Conservation (phyloP, 2,113 vertebrate species). For the Eretmochelys imbricata region DNA sequence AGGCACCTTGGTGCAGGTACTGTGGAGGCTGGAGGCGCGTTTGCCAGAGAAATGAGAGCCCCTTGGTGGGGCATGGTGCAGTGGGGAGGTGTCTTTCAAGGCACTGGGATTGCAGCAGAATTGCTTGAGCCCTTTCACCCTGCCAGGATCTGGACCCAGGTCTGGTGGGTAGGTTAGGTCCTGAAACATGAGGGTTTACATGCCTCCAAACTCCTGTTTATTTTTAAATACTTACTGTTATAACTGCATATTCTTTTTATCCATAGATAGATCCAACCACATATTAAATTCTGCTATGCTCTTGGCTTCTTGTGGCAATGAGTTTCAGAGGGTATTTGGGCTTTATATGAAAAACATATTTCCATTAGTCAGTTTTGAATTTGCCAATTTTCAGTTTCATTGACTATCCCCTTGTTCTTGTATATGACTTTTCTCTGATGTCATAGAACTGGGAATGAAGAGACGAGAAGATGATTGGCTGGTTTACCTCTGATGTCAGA, state of each 20-base stretch:
- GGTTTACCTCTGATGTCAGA: background rate
- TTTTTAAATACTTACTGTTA: background rate
- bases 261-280: background rate
- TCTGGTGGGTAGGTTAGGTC: background rate
- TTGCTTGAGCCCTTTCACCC: background rate
- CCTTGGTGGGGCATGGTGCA: background rate
- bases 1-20: rapidly evolving
- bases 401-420: background rate
- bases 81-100: background rate
- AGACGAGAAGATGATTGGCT: background rate
- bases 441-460: background rate
- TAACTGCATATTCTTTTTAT: background rate
- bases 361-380: background rate
- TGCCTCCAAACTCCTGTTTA: background rate
- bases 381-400: background rate
- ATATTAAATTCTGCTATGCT: background rate
- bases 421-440: background rate
- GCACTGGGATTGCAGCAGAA: background rate
- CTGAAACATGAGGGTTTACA: background rate
- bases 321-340: background rate
- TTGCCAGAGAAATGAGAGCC: background rate
- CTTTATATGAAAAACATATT: background rate
- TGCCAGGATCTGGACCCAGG: rapidly evolving
- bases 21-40: background rate
- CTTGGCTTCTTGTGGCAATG: background rate